Percentiles rank a stretch among this genome's conserved stretches.
Conservation (phyloP, 2,888 invertebrate genomes). For the Tipula vernalis region DNA sequence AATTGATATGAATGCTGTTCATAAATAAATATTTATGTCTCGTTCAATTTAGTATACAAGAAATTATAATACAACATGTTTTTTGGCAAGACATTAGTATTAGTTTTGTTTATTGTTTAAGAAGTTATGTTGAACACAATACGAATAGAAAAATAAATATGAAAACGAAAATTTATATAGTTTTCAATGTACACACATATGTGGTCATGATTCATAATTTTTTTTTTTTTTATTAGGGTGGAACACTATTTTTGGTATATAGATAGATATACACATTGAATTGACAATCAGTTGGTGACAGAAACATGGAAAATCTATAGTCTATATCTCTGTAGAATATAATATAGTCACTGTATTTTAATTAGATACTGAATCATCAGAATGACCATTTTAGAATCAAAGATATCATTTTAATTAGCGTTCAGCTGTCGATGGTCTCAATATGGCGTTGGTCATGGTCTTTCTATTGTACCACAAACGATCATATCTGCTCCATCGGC, state of each 20-base stretch:
- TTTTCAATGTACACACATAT: not conserved
- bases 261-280: not conserved
- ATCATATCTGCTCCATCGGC: too few species aligned
- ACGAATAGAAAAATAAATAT: not conserved
- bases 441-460: too few species aligned
- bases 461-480: too few species aligned
- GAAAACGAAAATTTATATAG: not conserved
- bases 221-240: not conserved
- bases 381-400: not conserved
- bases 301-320: not conserved
- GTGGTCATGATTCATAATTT: not conserved
- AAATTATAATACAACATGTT: not conserved
- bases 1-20: not conserved
- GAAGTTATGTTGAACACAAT: not conserved
- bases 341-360: too few species aligned
- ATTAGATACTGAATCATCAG: not conserved
- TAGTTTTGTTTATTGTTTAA: not conserved
- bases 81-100: not conserved
- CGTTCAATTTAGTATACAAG: not conserved
- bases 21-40: not conserved
- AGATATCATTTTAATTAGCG: too few species aligned
- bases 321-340: not conserved
- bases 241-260: not conserved
- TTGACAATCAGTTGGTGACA: not conserved
- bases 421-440: too few species aligned